Conservation (phyloP, 2,797 vertebrate species). For the Graptemys geographica region DNA sequence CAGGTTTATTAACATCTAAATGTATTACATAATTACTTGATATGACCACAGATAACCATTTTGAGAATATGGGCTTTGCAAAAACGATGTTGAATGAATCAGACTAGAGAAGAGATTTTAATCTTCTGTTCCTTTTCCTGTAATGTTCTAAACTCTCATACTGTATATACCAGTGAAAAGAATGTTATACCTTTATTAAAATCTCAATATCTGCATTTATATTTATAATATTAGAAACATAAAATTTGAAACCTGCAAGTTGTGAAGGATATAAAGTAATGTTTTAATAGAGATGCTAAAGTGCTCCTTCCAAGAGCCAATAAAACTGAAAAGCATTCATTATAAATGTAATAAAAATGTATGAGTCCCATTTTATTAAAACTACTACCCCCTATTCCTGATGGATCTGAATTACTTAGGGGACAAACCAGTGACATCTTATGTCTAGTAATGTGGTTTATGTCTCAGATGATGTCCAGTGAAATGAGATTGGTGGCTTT, state of each 20-base stretch:
- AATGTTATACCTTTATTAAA: slow-evolving; percentile 74
- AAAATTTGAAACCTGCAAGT: slow-evolving; percentile 75
- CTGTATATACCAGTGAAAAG: slow-evolving; percentile 43
- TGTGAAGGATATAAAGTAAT: slow-evolving; percentile 80
- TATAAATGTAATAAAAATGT: slow-evolving; percentile 84
- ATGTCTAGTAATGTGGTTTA: slow-evolving; percentile 65
- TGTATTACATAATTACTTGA: slow-evolving; percentile 26
- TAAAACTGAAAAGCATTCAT: slow-evolving; percentile 82
- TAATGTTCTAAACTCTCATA: slow-evolving; percentile 56
- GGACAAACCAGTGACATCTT: slow-evolving; percentile 67
- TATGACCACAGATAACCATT: slow-evolving; percentile 45
- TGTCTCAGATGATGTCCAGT: slow-evolving; percentile 43
- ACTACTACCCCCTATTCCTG: slow-evolving; percentile 75
- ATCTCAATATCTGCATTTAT: slow-evolving; percentile 73
- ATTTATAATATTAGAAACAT: slow-evolving; percentile 70
- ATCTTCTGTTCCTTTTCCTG: slow-evolving; percentile 25
- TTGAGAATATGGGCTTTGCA: slow-evolving; percentile 42
- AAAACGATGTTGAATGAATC: slow-evolving; percentile 41
- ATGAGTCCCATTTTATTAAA: slow-evolving; percentile 82
- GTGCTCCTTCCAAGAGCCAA: slow-evolving; percentile 78
- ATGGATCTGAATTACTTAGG: slow-evolving; percentile 68
- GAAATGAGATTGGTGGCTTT: slow-evolving; percentile 61
- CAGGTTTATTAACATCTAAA: slow-evolving; percentile 12
- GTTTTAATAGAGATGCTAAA: slow-evolving; percentile 81
- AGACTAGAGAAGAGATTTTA: slow-evolving; percentile 52